Evolutionary conservation across 2,797 vertebrate species (phyloP).

Genomic region (Micrastur ruficollis): DNA sequence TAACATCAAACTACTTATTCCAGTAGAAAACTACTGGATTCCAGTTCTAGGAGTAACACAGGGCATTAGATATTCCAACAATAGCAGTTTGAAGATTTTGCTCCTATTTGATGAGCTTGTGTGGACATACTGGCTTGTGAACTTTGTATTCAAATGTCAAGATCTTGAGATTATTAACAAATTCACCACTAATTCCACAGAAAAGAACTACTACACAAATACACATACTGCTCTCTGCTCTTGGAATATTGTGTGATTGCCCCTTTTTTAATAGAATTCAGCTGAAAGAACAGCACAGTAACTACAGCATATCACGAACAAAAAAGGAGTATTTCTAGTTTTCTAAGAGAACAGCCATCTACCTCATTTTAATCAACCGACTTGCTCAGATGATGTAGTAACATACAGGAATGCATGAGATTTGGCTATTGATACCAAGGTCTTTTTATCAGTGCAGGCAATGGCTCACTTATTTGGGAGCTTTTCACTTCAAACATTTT

Average conservation of each 20-base stretch:
- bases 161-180: neutral
- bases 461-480: neutral
- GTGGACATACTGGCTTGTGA: accelerated
- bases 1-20: neutral
- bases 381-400: neutral
- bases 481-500: neutral
- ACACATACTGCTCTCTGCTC: neutral
- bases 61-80: neutral
- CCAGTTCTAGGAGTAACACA: neutral
- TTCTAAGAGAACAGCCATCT: neutral
- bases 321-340: neutral
- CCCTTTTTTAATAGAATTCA: neutral
- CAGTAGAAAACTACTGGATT: neutral
- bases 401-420: neutral
- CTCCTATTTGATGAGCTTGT: neutral
- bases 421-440: neutral
- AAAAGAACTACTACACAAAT: neutral
- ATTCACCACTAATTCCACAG: neutral
- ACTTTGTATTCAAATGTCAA: neutral
- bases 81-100: neutral
- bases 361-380: neutral
- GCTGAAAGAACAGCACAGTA: neutral
- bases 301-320: neutral
- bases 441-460: neutral
- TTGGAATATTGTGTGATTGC: neutral